phyloP scores from a whole-genome alignment of 2,113 vertebrate species.

The Monopterus albus region DNA sequence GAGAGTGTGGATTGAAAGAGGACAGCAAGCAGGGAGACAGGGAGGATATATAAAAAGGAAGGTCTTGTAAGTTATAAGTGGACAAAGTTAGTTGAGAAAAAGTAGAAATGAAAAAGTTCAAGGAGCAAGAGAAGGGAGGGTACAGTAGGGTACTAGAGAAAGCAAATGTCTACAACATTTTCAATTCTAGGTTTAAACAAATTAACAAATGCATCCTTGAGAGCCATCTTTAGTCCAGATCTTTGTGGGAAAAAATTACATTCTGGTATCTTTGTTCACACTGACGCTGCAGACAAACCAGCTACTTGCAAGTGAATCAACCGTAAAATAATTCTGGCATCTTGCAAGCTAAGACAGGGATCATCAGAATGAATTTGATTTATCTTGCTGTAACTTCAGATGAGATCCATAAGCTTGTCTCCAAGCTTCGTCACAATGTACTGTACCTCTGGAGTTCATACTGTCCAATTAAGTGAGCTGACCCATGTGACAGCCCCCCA shows the following conservation, averaged over 20 bases:
- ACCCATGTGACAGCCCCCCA: conserved; percentile 7
- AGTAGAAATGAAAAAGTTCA: neutral
- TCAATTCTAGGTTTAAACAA: neutral
- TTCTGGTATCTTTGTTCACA: neutral
- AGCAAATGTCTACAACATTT: neutral
- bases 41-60: neutral
- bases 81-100: neutral
- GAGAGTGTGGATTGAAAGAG: neutral
- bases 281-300: neutral
- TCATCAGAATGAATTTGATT: conserved; percentile 42
- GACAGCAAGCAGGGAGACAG: neutral
- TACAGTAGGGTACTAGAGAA: neutral
- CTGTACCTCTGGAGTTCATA: conserved; percentile 20
- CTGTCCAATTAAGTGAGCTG: conserved; percentile 26
- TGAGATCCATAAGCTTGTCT: conserved; percentile 27
- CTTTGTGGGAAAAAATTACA: neutral
- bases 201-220: neutral
- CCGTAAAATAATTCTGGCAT: conserved; percentile 40
- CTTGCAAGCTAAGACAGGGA: conserved; percentile 1
- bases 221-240: neutral
- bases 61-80: too few relatives aligned
- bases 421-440: neutral
- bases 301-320: conserved; percentile 10
- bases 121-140: neutral
- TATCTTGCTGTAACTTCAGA: conserved; percentile 42